Conservation (phyloP, 2,888 invertebrate genomes). For the Lordiphosa fenestrarum region DNA sequence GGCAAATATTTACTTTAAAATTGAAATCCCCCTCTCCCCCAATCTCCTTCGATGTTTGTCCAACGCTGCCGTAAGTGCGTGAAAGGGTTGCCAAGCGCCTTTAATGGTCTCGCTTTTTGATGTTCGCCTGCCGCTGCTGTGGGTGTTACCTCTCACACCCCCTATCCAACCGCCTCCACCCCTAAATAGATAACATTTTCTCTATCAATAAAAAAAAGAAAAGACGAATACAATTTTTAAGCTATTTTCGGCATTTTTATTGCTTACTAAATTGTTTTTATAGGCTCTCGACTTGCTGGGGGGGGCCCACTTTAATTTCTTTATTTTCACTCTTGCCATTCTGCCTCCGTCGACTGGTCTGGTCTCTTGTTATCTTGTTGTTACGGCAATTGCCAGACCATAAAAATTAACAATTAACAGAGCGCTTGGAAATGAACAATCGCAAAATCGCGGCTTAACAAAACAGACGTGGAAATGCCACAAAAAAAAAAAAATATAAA, state of each 20-base stretch:
- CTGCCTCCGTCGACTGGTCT: slow-evolving; percentile 4
- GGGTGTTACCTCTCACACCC: slow-evolving; percentile 41
- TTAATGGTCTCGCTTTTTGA: slow-evolving; percentile 65
- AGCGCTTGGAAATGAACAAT: slow-evolving; percentile 58
- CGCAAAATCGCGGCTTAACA: slow-evolving; percentile 71
- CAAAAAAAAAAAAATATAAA: slow-evolving; percentile 23
- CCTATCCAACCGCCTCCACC: slow-evolving; percentile 7
- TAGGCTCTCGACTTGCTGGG: slow-evolving; percentile 38
- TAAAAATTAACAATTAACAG: slow-evolving; percentile 78
- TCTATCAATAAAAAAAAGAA: slow-evolving; percentile 47
- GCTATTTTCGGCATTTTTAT: slow-evolving; percentile 68
- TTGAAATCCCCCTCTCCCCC: slow-evolving; percentile 47
- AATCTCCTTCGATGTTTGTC: slow-evolving; percentile 21
- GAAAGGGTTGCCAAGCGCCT: slow-evolving; percentile 61
- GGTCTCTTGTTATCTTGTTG: slow-evolving; percentile 28
- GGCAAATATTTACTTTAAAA: slow-evolving; percentile 77
- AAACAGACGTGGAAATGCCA: slow-evolving; percentile 61
- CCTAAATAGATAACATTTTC: slow-evolving; percentile 25
- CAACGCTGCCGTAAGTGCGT: slow-evolving; percentile 62
- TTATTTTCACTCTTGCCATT: slow-evolving; percentile 44
- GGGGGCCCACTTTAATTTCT: slow-evolving; percentile 60
- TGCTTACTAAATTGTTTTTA: slow-evolving; percentile 76
- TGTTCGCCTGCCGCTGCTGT: slow-evolving; percentile 43
- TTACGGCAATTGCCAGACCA: slow-evolving; percentile 73
- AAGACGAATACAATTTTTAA: slow-evolving; percentile 59